A percentile compares a stretch with the other conserved stretches of the same genome.
These are phyloP conservation scores for Cecidostiba fungosa DNA, from an alignment of 2,888 invertebrate species.

Conservation along the genomic window DNA sequence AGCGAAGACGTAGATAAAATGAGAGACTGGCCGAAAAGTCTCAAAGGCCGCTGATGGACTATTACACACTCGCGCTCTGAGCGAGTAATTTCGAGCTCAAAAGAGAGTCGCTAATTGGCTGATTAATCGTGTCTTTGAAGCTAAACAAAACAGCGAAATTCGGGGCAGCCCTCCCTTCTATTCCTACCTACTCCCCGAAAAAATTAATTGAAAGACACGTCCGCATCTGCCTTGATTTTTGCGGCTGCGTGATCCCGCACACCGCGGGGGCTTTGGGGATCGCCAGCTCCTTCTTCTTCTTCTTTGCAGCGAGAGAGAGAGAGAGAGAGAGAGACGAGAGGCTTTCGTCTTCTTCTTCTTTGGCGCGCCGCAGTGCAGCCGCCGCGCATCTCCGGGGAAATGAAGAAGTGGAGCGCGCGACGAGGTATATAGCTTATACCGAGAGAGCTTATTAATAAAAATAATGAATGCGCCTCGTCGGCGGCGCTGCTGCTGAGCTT, in stretches of 20 bases:
- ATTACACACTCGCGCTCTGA: not conserved
- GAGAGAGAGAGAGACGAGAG: no score
- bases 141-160: not conserved
- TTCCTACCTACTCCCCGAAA: not conserved
- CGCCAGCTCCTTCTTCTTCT: not conserved
- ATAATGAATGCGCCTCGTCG: conserved; percentile 40
- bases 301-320: no score
- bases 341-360: not conserved
- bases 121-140: conserved; percentile 45
- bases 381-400: conserved; percentile 60
- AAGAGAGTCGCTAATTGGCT: conserved; percentile 56
- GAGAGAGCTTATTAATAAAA: conserved; percentile 48
- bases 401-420: conserved; percentile 40
- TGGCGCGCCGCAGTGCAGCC: conserved; percentile 16
- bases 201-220: conserved; percentile 48
- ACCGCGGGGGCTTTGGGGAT: conserved; percentile 15
- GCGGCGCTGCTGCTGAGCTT: no score
- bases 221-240: conserved; percentile 31
- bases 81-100: conserved; percentile 23
- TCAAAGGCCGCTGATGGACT: no score
- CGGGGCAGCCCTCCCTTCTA: not conserved
- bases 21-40: conserved; percentile 34
- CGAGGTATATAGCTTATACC: not conserved
- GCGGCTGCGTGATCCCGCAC: not conserved
- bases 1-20: conserved; percentile 7